These are phyloP conservation scores for Melanotaenia duboulayi DNA, from an alignment of 2,113 vertebrate genomes.

Conservation along the genomic window DNA sequence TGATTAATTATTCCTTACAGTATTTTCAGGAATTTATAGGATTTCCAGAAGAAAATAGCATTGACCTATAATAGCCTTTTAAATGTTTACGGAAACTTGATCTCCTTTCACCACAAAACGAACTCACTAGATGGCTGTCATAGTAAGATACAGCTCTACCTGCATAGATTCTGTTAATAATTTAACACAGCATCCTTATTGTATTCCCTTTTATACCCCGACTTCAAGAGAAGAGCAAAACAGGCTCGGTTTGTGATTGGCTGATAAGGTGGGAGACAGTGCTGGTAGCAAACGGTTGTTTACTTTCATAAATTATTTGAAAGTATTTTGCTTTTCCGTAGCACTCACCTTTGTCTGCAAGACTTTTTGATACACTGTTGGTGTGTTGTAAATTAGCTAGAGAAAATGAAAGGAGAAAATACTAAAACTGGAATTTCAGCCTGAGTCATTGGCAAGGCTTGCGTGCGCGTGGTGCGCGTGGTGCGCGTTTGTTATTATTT, in stretches of 20 bases:
- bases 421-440: neutral
- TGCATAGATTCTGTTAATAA: slow-evolving; percentile 78
- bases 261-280: slow-evolving; percentile 54
- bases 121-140: slow-evolving; percentile 69
- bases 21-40: neutral
- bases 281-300: slow-evolving; percentile 54
- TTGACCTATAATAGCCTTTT: neutral
- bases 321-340: slow-evolving; percentile 28
- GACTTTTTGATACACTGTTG: neutral
- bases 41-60: neutral
- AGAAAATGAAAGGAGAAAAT: neutral
- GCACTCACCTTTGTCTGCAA: slow-evolving; percentile 2
- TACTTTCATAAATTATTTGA: slow-evolving; percentile 77
- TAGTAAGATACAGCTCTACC: slow-evolving; percentile 61
- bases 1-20: no score
- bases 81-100: slow-evolving; percentile 67
- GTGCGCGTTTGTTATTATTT: slow-evolving; percentile 38
- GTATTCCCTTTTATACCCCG: slow-evolving; percentile 74
- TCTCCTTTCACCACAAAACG: slow-evolving; percentile 58
- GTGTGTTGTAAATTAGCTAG: neutral
- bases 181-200: slow-evolving; percentile 75
- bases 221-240: slow-evolving; percentile 52
- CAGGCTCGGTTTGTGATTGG: slow-evolving; percentile 70
- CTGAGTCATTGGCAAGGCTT: slow-evolving; percentile 21
- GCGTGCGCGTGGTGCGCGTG: neutral